Evolutionary conservation across 2,113 vertebrate genomes (phyloP).

Genomic region (Eupsittula cactorum): DNA sequence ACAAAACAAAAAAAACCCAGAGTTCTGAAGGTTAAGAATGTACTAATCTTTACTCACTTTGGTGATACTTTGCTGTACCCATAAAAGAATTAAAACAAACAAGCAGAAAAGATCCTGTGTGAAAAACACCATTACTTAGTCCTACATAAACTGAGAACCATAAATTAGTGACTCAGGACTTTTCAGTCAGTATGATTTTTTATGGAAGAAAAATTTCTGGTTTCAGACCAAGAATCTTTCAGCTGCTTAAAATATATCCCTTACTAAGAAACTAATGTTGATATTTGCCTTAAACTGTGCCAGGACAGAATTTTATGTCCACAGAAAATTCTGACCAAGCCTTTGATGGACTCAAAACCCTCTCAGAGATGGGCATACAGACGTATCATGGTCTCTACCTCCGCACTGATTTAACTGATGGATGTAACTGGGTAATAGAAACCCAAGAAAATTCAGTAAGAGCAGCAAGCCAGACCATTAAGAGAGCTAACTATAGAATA

Average conservation of each 20-base stretch:
- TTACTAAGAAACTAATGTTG: background rate
- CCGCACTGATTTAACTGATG: background rate
- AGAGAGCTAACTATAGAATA: background rate
- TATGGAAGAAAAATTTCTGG: background rate
- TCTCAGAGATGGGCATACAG: background rate
- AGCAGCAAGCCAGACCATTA: background rate
- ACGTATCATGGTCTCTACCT: background rate
- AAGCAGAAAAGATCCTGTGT: background rate
- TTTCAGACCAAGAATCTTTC: conserved; percentile 3
- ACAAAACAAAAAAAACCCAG: background rate
- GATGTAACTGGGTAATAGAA: background rate
- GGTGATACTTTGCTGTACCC: background rate
- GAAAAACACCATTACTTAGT: background rate
- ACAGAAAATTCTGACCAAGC: background rate
- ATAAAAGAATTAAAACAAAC: background rate
- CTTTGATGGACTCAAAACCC: background rate
- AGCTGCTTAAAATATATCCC: background rate
- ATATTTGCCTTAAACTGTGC: background rate
- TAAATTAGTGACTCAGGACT: background rate
- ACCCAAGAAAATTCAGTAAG: background rate
- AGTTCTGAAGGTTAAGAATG: background rate
- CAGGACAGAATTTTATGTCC: background rate
- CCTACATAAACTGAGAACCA: background rate
- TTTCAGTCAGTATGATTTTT: background rate
- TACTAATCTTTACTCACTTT: background rate